phyloP scores from a whole-genome alignment of 2,113 vertebrate genomes.

The Donacobius atricapilla region DNA sequence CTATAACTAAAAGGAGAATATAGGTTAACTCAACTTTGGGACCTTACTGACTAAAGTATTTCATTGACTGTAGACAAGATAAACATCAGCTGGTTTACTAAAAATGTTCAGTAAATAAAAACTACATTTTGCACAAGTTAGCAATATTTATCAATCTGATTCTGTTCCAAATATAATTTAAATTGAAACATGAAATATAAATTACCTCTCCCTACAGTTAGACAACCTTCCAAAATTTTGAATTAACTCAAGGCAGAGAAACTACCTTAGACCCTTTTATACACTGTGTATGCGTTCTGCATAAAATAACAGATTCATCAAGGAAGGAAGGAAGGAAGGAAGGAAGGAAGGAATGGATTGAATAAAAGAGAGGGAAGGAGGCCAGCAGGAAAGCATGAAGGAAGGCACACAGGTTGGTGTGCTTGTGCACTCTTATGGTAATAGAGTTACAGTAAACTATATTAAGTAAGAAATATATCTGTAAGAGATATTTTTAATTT shows the following conservation, averaged over 20 bases:
- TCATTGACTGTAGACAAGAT: background rate
- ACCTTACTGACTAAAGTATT: background rate
- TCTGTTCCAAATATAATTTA: background rate
- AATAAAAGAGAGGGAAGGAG: background rate
- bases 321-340: background rate
- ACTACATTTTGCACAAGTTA: background rate
- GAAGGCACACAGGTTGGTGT: background rate
- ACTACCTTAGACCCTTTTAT: background rate
- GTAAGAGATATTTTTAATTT: background rate
- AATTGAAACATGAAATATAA: background rate
- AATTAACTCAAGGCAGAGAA: background rate
- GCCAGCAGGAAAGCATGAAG: background rate
- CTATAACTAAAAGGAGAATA: background rate
- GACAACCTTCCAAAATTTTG: background rate
- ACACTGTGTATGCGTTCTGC: background rate
- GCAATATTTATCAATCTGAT: background rate
- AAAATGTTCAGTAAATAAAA: background rate
- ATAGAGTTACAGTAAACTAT: background rate
- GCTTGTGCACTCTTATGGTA: background rate
- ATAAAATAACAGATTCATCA: background rate
- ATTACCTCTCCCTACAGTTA: background rate
- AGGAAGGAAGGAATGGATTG: background rate
- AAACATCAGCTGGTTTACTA: background rate
- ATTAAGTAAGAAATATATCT: background rate
- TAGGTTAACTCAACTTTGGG: background rate